phyloP scores from a whole-genome alignment of 2,888 invertebrate genomes.

The Ornithoptera priamus region DNA sequence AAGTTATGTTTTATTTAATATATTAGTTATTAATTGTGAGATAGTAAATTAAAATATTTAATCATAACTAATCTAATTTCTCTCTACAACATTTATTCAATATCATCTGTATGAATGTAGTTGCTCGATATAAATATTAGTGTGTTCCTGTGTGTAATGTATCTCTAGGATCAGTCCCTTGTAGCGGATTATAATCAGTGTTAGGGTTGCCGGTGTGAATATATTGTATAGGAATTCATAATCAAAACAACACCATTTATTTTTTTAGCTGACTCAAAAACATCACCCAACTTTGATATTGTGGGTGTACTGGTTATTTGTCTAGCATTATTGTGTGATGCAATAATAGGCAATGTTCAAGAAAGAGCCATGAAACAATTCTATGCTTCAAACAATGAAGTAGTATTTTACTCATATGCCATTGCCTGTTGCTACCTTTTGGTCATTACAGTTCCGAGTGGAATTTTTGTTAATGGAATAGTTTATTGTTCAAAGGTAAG shows the following conservation, averaged over 20 bases:
- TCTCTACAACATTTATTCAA: too few relatives aligned
- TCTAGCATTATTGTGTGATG: slow-evolving; percentile 94
- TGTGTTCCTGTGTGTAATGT: too few relatives aligned
- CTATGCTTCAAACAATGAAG: slow-evolving; percentile 92
- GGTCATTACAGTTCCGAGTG: slow-evolving; percentile 84
- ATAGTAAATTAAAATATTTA: too few relatives aligned
- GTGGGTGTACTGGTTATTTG: slow-evolving; percentile 88
- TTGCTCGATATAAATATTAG: too few relatives aligned
- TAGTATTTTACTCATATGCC: slow-evolving; percentile 94
- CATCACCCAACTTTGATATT: slow-evolving; percentile 86
- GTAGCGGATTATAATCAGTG: too few relatives aligned
- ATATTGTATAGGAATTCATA: neutral
- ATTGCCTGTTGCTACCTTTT: slow-evolving; percentile 92
- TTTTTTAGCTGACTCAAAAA: slow-evolving; percentile 84
- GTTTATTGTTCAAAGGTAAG: slow-evolving; percentile 83
- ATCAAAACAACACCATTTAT: neutral
- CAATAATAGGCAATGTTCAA: slow-evolving; percentile 97
- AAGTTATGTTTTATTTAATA: slow-evolving; percentile 50
- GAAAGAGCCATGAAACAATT: slow-evolving; percentile 95
- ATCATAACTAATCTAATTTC: too few relatives aligned
- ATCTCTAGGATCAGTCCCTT: too few relatives aligned
- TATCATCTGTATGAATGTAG: too few relatives aligned
- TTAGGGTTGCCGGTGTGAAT: too few relatives aligned
- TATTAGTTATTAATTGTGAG: too few relatives aligned
- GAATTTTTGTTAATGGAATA: slow-evolving; percentile 87